Conservation (phyloP, 2,797 vertebrate species). For the Urosaurus nigricauda region DNA sequence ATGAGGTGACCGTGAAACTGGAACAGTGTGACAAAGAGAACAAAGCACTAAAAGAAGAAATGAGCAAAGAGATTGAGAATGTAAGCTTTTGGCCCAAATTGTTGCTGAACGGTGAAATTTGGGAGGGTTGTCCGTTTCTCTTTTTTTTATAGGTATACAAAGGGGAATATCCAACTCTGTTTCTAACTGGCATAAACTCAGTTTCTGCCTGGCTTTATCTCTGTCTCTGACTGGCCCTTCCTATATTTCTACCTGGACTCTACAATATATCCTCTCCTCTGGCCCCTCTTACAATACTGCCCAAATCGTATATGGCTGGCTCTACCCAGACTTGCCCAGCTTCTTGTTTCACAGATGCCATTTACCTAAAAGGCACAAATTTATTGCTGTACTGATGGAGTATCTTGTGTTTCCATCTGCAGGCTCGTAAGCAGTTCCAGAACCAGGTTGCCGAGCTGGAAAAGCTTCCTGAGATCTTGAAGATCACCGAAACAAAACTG, state of each 20-base stretch:
- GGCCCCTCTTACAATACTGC: too few relatives aligned
- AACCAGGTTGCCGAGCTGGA: constrained; percentile 86
- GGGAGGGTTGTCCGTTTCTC: neutral
- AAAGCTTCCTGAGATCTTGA: constrained; percentile 88
- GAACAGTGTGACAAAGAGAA: constrained; percentile 85
- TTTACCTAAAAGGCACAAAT: too few relatives aligned
- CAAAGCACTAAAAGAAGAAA: constrained; percentile 78
- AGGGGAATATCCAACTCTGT: neutral
- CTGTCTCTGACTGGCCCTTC: too few relatives aligned
- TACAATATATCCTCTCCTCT: too few relatives aligned
- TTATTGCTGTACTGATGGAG: too few relatives aligned
- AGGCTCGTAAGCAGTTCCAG: constrained; percentile 84
- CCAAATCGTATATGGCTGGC: too few relatives aligned
- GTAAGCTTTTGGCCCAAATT: constrained; percentile 67
- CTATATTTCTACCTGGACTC: too few relatives aligned
- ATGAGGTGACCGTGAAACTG: constrained; percentile 84
- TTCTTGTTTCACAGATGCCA: too few relatives aligned
- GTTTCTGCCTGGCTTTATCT: too few relatives aligned
- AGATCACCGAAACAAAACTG: constrained; percentile 82
- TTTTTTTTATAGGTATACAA: neutral
- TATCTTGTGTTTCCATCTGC: neutral
- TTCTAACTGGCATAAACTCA: too few relatives aligned
- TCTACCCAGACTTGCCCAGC: too few relatives aligned
- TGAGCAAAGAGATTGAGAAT: constrained; percentile 84
- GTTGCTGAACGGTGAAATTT: neutral